Base-by-base conservation (phyloP, 2,888 invertebrate genomes). In the Caenorhabditis afra region DNA sequence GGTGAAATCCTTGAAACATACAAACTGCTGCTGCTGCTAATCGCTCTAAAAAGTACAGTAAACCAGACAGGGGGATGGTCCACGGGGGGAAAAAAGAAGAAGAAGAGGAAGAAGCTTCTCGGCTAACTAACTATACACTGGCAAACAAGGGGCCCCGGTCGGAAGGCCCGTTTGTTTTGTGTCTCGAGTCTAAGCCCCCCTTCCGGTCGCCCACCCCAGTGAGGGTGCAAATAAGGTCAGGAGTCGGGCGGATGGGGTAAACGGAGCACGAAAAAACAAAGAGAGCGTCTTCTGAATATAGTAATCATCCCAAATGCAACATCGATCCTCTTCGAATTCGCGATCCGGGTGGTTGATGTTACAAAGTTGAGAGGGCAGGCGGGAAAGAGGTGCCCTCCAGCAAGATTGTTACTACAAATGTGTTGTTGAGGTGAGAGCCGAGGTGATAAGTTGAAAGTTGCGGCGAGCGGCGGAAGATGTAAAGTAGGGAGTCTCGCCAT, bases 161-260 rank as follows among this genome's bases (percentile, higher is more conserved):
- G 23, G 50, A 62, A 62, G 70, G 29, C 29, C 73, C 64, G 58
- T 73, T 73, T 73, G 73, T 73, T 73, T 71, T 73, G 73, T 64
- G 71, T 64, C 62, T 41, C 64, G 73, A 73, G 64, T 64, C 64
- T 64, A 73, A 73, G 73, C 73, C 47, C 50, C 18, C 59, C 35
- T 29, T 64, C 52, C 52, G 10, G 14, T 23, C 44, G 45, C 14
- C 57, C 35, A 62, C 55, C 57, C 55, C 45, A 39, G 55, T 29
- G 64, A n/a, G 73, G 73, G 73, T 73, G 73, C 73, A 73, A 73
- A 73, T 73, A 73, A 55, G 62, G 53, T 18, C 61, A 47, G 39
- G 47, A 64, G 62, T 41, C 53, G 39, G 23, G 47, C 23, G 45
- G 12, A 50, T 3, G 50, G 16, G 66, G 66, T 67, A 50, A 35